A percentile compares a stretch with the other conserved stretches of the same genome.
phyloP scores from a whole-genome alignment of 2,797 vertebrate species.

The Takifugu rubripes region DNA sequence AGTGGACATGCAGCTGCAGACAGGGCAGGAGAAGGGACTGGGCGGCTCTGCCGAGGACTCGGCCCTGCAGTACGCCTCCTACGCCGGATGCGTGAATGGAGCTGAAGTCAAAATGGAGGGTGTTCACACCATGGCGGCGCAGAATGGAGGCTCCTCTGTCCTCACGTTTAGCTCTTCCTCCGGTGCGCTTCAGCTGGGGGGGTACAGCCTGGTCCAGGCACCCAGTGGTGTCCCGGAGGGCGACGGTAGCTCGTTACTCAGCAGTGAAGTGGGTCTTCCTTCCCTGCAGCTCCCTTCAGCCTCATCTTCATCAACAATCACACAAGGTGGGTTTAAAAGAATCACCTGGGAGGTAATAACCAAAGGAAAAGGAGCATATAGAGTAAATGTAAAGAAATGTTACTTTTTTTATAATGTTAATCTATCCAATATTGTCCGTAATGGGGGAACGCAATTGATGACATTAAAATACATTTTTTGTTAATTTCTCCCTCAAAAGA shows the following conservation, averaged over 20 bases:
- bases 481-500: not conserved
- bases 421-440: too few species aligned
- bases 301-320: conserved; percentile 79
- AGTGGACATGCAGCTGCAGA: conserved; percentile 83
- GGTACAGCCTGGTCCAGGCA: conserved; percentile 94
- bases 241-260: conserved; percentile 81
- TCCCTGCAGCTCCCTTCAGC: conserved; percentile 86
- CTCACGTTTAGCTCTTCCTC: conserved; percentile 86
- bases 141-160: conserved; percentile 88
- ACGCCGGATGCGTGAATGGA: conserved; percentile 82
- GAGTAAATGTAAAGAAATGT: not conserved
- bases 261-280: conserved; percentile 85
- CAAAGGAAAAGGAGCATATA: not conserved
- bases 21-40: conserved; percentile 84
- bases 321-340: conserved; percentile 81
- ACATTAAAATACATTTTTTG: not conserved
- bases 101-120: conserved; percentile 90
- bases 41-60: conserved; percentile 77
- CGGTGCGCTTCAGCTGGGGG: conserved; percentile 87
- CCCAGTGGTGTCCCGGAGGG: conserved; percentile 79
- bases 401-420: too few species aligned
- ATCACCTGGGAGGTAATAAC: not conserved
- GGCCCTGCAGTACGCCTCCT: conserved; percentile 79
- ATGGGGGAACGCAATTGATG: too few species aligned
- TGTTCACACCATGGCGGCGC: conserved; percentile 80